Evolutionary conservation across 2,797 vertebrate genomes (phyloP).

Genomic region (Linurgus olivaceus): DNA sequence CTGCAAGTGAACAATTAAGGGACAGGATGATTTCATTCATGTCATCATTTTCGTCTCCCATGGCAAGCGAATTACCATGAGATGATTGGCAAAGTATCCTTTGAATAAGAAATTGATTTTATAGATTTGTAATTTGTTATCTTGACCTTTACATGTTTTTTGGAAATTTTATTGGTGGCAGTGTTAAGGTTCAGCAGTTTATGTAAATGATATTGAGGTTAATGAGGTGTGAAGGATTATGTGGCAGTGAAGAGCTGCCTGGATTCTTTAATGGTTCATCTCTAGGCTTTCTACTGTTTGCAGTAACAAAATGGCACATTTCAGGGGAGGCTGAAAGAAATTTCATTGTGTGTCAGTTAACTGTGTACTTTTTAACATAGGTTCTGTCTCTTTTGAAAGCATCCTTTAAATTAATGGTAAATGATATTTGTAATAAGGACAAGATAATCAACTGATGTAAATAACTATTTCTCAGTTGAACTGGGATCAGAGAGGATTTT

Average conservation of each 20-base stretch:
- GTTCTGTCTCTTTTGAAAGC: background rate
- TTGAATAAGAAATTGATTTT: conserved; percentile 30
- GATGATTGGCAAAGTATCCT: conserved; percentile 18
- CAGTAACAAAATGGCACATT: background rate
- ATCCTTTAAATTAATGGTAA: background rate
- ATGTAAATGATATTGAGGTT: conserved; percentile 14
- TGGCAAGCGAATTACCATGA: background rate
- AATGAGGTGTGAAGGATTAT: conserved; percentile 17
- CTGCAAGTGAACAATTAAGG: background rate
- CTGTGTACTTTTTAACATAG: background rate
- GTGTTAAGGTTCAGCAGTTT: background rate
- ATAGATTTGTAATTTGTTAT: conserved; percentile 36
- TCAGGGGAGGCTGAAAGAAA: background rate
- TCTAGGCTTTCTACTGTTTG: background rate
- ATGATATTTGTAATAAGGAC: background rate
- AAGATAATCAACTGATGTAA: background rate
- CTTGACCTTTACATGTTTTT: conserved; percentile 29
- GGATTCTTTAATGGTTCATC: background rate
- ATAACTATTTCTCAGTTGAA: background rate
- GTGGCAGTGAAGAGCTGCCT: background rate
- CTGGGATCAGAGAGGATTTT: background rate
- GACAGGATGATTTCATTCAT: background rate
- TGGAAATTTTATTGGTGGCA: background rate
- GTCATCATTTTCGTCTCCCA: background rate
- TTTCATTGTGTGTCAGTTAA: background rate